These are phyloP conservation scores for Trochalopteron elliotii DNA, from an alignment of 2,113 vertebrate genomes.

Conservation along the genomic window DNA sequence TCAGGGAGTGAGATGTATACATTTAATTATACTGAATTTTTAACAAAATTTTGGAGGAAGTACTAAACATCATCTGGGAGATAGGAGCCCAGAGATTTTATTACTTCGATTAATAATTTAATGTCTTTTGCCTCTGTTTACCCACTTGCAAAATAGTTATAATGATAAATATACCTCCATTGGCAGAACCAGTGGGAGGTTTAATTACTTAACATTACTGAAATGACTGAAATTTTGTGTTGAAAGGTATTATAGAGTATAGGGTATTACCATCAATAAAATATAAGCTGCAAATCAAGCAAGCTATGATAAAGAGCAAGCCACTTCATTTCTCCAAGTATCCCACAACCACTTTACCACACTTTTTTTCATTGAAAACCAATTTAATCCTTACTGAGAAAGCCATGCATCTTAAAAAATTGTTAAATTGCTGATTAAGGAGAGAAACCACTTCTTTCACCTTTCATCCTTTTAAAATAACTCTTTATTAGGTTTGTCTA, in stretches of 20 bases:
- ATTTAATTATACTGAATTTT: neutral
- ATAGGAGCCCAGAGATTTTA: neutral
- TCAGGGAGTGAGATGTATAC: neutral
- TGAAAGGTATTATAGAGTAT: conserved; percentile 44
- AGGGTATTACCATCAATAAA: conserved; percentile 45
- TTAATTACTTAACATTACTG: conserved; percentile 56
- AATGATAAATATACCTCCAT: conserved; percentile 42
- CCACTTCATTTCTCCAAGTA: neutral
- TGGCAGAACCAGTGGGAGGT: conserved; percentile 41
- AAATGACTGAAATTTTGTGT: conserved; percentile 39
- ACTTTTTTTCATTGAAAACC: neutral
- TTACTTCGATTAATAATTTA: conserved; percentile 34
- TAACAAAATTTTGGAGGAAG: neutral
- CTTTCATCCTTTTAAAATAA: neutral
- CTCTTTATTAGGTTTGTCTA: neutral
- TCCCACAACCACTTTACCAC: neutral
- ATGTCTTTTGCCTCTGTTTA: conserved; percentile 37
- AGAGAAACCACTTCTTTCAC: neutral
- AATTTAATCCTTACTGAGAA: neutral
- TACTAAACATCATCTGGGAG: neutral
- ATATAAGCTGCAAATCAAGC: conserved; percentile 43
- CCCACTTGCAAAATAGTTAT: conserved; percentile 26
- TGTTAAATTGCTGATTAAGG: neutral
- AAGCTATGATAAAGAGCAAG: conserved; percentile 9
- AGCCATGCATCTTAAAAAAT: neutral